phyloP scores from a whole-genome alignment of 2,888 invertebrate genomes.

The Drosophila antonietae region DNA sequence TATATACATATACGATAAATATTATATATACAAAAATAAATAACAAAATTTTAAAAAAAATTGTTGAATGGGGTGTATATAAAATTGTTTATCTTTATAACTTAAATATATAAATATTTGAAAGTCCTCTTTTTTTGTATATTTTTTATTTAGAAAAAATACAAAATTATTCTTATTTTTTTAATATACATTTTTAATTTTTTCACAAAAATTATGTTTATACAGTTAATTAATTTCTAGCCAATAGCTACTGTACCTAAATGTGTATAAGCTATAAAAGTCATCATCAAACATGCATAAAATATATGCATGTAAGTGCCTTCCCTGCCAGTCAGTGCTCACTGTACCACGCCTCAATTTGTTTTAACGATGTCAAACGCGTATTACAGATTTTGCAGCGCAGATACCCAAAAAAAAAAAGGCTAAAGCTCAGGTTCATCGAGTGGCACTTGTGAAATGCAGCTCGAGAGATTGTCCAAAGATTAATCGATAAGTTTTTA shows the following conservation, averaged over 20 bases:
- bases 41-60: no score
- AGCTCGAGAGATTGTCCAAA: constrained; percentile 8
- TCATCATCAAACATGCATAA: not conserved
- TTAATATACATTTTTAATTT: not conserved
- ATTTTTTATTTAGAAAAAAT: no score
- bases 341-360: constrained; percentile 27
- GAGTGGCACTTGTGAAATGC: constrained; percentile 32
- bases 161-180: no score
- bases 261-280: not conserved
- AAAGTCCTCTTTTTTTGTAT: no score
- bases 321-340: not conserved
- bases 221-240: no score
- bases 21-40: no score
- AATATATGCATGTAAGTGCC: not conserved
- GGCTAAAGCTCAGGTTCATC: constrained; percentile 7
- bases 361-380: constrained; percentile 38
- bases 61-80: no score
- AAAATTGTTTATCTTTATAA: no score
- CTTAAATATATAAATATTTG: no score
- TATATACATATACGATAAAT: no score
- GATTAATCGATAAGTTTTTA: constrained; percentile 1
- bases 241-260: no score
- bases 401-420: constrained; percentile 41
- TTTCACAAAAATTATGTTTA: no score
- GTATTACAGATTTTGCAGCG: constrained; percentile 49